Base-by-base conservation (phyloP, 2,797 vertebrate genomes). In the Borostomias antarcticus region DNA sequence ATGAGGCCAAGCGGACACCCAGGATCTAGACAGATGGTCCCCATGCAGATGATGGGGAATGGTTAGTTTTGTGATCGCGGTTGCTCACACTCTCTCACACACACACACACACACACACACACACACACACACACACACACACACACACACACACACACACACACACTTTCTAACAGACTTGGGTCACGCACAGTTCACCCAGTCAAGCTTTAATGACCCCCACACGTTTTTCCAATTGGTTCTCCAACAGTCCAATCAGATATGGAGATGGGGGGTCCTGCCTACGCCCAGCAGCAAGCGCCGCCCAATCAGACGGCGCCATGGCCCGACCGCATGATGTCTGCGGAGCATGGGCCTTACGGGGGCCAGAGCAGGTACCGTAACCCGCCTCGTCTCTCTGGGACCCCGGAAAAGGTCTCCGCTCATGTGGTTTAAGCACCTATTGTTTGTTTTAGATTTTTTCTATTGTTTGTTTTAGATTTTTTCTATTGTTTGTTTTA, bases 241-340 rank as follows among this genome's bases (percentile, higher is more conserved):
- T 19, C 17, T 64, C 43, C 29, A 63, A 23, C 68, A 94, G 94
- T 91, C 63, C 91, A 92, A 79, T 90, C 93, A 21, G 96, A 98
- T 74, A 81, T 99, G 87, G 96, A 98, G 63, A 94, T 98, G 83
- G 84, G 86, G 15, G 93, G 89, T 62, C 89, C 93, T 29, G 87
- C 91, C 61, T 99, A 98, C 64, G 90, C 90, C 81, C 95, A 96
- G 66, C 95, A 95, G 33, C 96, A 97, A 73, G 93, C 90, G 0
- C 96, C 95, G 45, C 95, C 96, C 71, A 99, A 98, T 85, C 97
- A 98, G 89, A 98, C 95, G 0, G 96, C 94, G 3, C 95, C 96
- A 0, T 99, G 97, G 97, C 94, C 95, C 1, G 95, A 98, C 70
- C 96, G 94, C 80, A 95, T 98, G 91, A 89, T 98, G 73, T 89